Evolutionary conservation across 1,140 invertebrate genomes (phyloP).

Genomic region (Periplaneta americana): DNA sequence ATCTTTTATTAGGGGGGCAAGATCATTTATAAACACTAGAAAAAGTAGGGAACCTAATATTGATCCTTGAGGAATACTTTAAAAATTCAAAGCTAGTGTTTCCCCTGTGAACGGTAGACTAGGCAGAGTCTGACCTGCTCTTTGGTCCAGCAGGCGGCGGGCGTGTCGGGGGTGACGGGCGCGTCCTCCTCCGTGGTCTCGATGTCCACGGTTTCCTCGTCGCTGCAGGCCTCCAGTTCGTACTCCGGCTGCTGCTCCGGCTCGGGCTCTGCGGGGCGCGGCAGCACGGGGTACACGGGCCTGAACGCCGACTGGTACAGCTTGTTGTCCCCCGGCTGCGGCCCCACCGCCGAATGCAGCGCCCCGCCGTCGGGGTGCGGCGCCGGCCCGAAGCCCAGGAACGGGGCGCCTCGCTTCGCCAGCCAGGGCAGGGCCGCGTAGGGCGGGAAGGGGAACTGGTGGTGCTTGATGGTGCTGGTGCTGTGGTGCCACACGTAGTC

Average conservation of each 20-base stretch:
- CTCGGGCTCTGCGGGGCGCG: neutral
- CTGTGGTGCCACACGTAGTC: conserved; percentile 60
- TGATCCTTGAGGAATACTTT: too few species aligned
- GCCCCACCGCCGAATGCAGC: conserved; percentile 29
- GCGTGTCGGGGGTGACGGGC: conserved; percentile 7
- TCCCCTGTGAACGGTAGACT: too few species aligned
- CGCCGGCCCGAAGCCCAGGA: conserved; percentile 37
- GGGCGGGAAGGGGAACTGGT: conserved; percentile 36
- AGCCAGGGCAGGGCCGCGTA: conserved; percentile 48
- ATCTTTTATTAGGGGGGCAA: too few species aligned
- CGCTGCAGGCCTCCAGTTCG: conserved; percentile 25
- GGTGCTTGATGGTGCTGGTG: conserved; percentile 39
- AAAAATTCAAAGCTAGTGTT: too few species aligned
- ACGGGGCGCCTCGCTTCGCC: conserved; percentile 40
- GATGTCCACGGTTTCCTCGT: conserved; percentile 54
- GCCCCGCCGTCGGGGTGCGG: conserved; percentile 27
- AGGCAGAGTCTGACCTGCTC: neutral
- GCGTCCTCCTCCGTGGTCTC: conserved; percentile 50
- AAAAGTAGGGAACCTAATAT: too few species aligned
- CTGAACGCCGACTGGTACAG: conserved; percentile 59
- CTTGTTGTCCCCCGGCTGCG: conserved; percentile 22
- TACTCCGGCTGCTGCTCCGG: conserved; percentile 42
- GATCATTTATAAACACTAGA: too few species aligned
- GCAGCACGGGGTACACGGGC: conserved; percentile 38
- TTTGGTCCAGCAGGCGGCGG: neutral